These are phyloP conservation scores for Vulpes ferrilata DNA, from an alignment of 2,113 vertebrate species.

Conservation along the genomic window DNA sequence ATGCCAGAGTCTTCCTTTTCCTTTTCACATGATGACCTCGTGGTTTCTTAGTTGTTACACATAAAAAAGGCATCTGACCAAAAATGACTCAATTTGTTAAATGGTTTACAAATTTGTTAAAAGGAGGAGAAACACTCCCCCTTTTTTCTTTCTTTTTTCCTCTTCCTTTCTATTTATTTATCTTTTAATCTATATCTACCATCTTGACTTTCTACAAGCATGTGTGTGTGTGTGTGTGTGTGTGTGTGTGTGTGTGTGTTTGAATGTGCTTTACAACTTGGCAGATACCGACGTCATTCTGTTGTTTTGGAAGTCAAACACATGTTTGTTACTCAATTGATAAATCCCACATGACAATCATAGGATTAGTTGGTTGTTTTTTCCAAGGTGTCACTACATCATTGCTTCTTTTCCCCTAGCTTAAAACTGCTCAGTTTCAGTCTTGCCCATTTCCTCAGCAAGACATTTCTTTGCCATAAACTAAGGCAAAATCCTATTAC, in stretches of 20 bases:
- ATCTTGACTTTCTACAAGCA: not conserved
- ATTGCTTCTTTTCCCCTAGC: not conserved
- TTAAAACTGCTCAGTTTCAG: not conserved
- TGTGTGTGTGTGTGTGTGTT: not conserved
- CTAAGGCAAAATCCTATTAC: not conserved
- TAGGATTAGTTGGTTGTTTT: constrained; percentile 44
- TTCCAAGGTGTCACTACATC: constrained; percentile 59
- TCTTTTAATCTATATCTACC: not conserved
- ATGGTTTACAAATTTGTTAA: constrained; percentile 66
- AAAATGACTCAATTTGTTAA: constrained; percentile 65
- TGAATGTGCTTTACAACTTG: not conserved
- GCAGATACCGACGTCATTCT: constrained; percentile 52
- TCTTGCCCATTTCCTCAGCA: constrained; percentile 33
- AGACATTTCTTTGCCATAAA: constrained; percentile 29
- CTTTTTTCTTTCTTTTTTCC: not conserved
- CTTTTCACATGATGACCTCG: constrained; percentile 53
- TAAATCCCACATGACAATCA: constrained; percentile 78
- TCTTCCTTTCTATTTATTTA: not conserved
- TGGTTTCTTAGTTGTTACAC: constrained; percentile 71
- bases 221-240: not conserved
- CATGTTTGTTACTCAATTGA: constrained; percentile 71
- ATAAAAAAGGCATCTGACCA: constrained; percentile 60
- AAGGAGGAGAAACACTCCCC: not conserved
- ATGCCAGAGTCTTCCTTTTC: constrained; percentile 51
- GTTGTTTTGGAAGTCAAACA: constrained; percentile 78